Base-by-base conservation (phyloP, 1,140 invertebrate species). In the Medauroidea extradentata region DNA sequence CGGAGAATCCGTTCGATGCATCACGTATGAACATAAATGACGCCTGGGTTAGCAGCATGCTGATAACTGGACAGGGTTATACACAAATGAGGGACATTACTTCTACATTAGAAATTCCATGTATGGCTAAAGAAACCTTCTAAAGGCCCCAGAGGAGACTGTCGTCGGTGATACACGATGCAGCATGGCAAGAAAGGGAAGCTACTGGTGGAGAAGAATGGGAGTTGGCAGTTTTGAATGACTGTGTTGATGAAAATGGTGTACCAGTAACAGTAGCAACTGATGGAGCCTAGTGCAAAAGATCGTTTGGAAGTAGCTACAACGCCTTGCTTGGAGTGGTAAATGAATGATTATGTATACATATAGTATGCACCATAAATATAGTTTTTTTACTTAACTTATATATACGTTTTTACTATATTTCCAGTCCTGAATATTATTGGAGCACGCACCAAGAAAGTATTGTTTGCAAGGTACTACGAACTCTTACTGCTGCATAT, bases 241-340 rank as follows among this genome's bases (percentile, higher is more conserved):
- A 61, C 24, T 54, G 61, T 44, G 55, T 66, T 5, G 42, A 58
- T 44, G 38, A 13, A 4, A 51, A 67, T 57, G 65, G 65, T 13
- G 57, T 63, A 16, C 67, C 68, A 9, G 16, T 57, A 41, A 60
- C 65, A 8, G 72, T 73, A 18, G 60, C 67, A 46, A 66, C 62
- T 42, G 67, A 73, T 58, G 70, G 67, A 14, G 41, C 38, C 42
- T 71, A 65, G 65, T 44, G 44, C 8, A 73, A 70, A 49, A 48
- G 69, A 51, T 71, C 69, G 1, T 72, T 71, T 43, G 63, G 57
- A 38, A 51, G 41, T 9, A 62, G 67, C 42, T 66, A 69, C 56
- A 64, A 65, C 39, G 66, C 66, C 11, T 39, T 64, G 11, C 68
- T 65, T 4, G 68, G 65, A 53, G 62, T 67, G 23, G 63, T 64